A percentile compares a stretch with the other conserved stretches of the same genome.
Evolutionary conservation across 2,797 vertebrate genomes (phyloP).

Genomic region (Acanthornis magna): DNA sequence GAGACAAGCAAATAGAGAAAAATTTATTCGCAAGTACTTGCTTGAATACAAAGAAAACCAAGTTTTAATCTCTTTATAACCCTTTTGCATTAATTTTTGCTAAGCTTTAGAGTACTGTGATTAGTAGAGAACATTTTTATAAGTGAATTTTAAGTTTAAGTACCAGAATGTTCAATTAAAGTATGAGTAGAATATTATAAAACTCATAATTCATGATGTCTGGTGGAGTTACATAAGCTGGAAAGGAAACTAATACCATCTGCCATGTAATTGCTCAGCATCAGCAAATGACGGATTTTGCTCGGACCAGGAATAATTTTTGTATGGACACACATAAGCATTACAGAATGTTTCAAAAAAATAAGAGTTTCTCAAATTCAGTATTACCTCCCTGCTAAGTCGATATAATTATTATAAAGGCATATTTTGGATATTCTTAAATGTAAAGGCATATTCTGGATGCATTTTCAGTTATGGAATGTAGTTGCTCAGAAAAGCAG

Average conservation of each 20-base stretch:
- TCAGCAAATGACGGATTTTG: not conserved
- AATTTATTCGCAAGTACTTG: not conserved
- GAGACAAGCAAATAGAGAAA: not conserved
- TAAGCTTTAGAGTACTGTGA: not conserved
- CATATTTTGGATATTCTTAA: too few species aligned
- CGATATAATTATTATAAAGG: not conserved
- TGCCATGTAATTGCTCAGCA: not conserved
- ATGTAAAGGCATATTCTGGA: not conserved
- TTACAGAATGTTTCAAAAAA: not conserved
- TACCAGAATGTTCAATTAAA: not conserved
- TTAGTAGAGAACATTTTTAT: not conserved
- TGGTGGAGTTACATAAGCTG: not conserved
- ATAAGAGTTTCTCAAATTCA: not conserved
- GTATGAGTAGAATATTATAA: not conserved
- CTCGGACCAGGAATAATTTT: not conserved
- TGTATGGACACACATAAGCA: not conserved
- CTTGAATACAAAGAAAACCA: conserved; percentile 6
- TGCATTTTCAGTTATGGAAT: not conserved
- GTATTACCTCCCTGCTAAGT: not conserved
- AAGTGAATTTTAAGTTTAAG: conserved; percentile 33
- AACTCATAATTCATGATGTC: not conserved
- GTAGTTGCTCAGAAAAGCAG: not conserved
- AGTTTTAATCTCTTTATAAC: conserved; percentile 21
- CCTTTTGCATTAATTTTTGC: not conserved
- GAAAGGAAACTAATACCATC: not conserved